Evolutionary conservation across 2,888 invertebrate genomes (phyloP).

Genomic region (Mythimna impura): DNA sequence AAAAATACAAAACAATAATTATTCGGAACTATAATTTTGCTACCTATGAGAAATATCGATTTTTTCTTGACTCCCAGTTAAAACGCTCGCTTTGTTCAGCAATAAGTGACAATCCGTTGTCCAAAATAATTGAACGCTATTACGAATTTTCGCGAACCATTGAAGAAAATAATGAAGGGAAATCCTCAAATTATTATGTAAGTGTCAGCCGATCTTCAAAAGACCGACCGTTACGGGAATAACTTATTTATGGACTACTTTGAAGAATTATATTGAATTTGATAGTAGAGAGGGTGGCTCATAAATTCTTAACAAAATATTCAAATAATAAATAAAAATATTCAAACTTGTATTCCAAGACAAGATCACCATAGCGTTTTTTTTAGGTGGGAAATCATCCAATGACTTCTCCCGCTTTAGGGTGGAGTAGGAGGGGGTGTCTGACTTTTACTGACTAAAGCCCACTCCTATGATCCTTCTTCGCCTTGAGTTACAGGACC

Average conservation of each 20-base stretch:
- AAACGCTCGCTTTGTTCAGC: neutral
- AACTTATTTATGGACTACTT: slow-evolving; percentile 8
- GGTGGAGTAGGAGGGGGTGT: no score
- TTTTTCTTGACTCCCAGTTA: neutral
- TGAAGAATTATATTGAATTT: slow-evolving; percentile 1
- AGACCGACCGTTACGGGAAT: neutral
- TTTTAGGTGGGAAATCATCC: no score
- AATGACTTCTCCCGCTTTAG: no score
- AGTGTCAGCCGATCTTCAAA: slow-evolving; percentile 12
- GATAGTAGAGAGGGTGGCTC: no score
- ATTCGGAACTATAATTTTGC: neutral
- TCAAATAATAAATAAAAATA: neutral
- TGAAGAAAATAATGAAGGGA: slow-evolving; percentile 34
- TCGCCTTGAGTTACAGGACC: no score
- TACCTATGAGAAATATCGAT: neutral
- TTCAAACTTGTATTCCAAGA: neutral
- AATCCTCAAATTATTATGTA: slow-evolving; percentile 25
- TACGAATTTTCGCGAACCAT: slow-evolving; percentile 20
- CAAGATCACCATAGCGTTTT: no score
- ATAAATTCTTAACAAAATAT: neutral
- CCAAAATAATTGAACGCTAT: slow-evolving; percentile 32
- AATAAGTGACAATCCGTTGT: slow-evolving; percentile 7
- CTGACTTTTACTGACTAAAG: no score
- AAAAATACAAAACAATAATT: no score
- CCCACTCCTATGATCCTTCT: no score